These are phyloP conservation scores for Watsonalla binaria DNA, from an alignment of 2,888 invertebrate genomes.

Conservation along the genomic window DNA sequence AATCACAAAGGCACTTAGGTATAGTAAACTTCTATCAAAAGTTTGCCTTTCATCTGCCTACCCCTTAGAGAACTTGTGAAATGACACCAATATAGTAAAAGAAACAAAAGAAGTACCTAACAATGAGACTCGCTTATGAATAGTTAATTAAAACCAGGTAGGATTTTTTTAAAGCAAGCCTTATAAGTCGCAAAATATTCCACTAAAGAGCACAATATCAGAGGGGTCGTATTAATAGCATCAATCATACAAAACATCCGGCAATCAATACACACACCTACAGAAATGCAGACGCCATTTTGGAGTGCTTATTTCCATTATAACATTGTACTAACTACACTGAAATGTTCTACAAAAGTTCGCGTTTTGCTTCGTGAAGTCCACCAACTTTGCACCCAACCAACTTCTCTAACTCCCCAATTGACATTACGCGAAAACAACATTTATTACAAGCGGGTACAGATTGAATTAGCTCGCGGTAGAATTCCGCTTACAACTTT, in stretches of 20 bases:
- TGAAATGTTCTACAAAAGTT: slow-evolving; percentile 80
- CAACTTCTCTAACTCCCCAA: slow-evolving; percentile 65
- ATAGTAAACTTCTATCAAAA: too few species aligned
- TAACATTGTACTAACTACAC: slow-evolving; percentile 80
- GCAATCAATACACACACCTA: slow-evolving; percentile 57
- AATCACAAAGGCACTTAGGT: too few species aligned
- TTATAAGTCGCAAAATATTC: background rate
- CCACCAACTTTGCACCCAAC: slow-evolving; percentile 69
- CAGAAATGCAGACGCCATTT: slow-evolving; percentile 75
- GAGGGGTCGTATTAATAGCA: slow-evolving; percentile 29
- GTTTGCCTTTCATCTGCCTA: too few species aligned
- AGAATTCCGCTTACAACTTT: slow-evolving; percentile 74
- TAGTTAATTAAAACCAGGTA: too few species aligned
- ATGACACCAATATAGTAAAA: too few species aligned
- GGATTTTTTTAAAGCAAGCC: too few species aligned
- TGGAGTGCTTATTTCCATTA: slow-evolving; percentile 79
- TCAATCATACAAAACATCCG: slow-evolving; percentile 45
- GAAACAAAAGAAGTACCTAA: too few species aligned
- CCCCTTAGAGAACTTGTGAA: too few species aligned
- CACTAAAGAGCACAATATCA: slow-evolving; percentile 23
- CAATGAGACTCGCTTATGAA: too few species aligned
- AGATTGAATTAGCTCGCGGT: slow-evolving; percentile 75
- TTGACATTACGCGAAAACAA: slow-evolving; percentile 75
- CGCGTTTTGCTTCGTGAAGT: slow-evolving; percentile 79
- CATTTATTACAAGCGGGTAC: slow-evolving; percentile 75